These are phyloP conservation scores for Belonocnema kinseyi DNA, from an alignment of 1,140 invertebrate species.

Conservation along the genomic window DNA sequence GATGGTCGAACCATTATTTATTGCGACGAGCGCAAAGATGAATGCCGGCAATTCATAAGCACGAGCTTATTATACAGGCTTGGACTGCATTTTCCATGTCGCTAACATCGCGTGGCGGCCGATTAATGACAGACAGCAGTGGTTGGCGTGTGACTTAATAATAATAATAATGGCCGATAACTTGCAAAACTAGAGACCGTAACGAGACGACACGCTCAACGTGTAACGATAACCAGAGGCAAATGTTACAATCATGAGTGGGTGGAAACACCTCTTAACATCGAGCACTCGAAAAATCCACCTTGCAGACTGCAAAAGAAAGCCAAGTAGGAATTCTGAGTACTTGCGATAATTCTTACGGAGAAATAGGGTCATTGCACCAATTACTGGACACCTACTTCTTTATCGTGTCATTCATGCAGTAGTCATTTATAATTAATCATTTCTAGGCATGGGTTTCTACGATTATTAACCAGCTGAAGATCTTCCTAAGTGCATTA, in stretches of 20 bases:
- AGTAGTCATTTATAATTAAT: no score
- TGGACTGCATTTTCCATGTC: conserved; percentile 2
- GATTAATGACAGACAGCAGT: conserved; percentile 28
- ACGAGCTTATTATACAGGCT: background rate
- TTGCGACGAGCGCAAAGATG: conserved; percentile 24
- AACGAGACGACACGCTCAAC: conserved; percentile 9
- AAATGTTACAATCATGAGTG: conserved; percentile 22
- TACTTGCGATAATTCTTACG: background rate
- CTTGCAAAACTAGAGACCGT: conserved; percentile 28
- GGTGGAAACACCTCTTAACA: conserved; percentile 29
- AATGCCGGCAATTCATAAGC: conserved; percentile 22
- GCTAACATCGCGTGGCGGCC: conserved; percentile 22
- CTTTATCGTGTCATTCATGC: no score
- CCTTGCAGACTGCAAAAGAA: background rate
- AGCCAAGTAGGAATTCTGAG: background rate
- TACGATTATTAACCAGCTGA: no score
- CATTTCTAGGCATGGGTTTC: no score
- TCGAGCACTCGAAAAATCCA: background rate
- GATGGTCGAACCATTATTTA: conserved; percentile 28
- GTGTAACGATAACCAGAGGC: conserved; percentile 25
- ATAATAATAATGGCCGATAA: conserved; percentile 27
- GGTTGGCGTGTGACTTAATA: conserved; percentile 29
- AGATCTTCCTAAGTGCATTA: no score
- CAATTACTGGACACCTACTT: no score
- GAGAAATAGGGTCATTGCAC: background rate